Evolutionary conservation across 1,140 invertebrate species (phyloP).

Genomic region (Drosophila subobscura): DNA sequence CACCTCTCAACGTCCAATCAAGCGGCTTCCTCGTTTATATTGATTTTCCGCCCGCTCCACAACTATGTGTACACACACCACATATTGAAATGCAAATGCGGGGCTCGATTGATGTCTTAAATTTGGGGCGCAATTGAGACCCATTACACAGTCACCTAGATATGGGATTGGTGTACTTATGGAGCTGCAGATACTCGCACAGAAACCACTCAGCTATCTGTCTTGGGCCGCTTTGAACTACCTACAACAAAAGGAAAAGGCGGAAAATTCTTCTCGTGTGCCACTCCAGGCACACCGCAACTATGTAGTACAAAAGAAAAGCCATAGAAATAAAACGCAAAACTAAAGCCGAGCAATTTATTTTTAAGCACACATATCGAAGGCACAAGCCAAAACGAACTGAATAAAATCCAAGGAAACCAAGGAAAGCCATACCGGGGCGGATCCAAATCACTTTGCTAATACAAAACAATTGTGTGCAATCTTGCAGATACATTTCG

Average conservation of each 20-base stretch:
- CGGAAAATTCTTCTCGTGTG: slow-evolving; percentile 9
- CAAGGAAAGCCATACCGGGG: too few relatives aligned
- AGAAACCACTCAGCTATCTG: slow-evolving; percentile 17
- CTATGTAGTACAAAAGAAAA: slow-evolving; percentile 51
- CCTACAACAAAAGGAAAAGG: neutral
- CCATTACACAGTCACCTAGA: slow-evolving; percentile 75
- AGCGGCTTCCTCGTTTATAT: slow-evolving; percentile 66
- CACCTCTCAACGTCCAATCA: slow-evolving; percentile 50
- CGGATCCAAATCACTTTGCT: slow-evolving; percentile 49
- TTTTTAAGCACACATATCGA: slow-evolving; percentile 74
- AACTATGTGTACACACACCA: too few relatives aligned
- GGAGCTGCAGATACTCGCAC: slow-evolving; percentile 25
- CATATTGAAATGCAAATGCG: slow-evolving; percentile 23
- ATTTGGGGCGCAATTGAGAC: slow-evolving; percentile 66
- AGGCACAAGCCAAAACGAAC: slow-evolving; percentile 7
- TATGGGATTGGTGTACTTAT: slow-evolving; percentile 40
- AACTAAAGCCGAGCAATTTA: slow-evolving; percentile 76
- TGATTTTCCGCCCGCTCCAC: slow-evolving; percentile 52
- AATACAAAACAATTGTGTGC: slow-evolving; percentile 79
- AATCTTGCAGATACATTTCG: slow-evolving; percentile 74
- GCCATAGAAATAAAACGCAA: slow-evolving; percentile 67
- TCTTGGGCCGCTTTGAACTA: slow-evolving; percentile 39
- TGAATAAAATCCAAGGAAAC: slow-evolving; percentile 32
- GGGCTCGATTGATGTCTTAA: slow-evolving; percentile 67
- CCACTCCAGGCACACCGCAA: slow-evolving; percentile 39